phyloP scores from a whole-genome alignment of 2,797 vertebrate species.

The Bradypodion pumilum region DNA sequence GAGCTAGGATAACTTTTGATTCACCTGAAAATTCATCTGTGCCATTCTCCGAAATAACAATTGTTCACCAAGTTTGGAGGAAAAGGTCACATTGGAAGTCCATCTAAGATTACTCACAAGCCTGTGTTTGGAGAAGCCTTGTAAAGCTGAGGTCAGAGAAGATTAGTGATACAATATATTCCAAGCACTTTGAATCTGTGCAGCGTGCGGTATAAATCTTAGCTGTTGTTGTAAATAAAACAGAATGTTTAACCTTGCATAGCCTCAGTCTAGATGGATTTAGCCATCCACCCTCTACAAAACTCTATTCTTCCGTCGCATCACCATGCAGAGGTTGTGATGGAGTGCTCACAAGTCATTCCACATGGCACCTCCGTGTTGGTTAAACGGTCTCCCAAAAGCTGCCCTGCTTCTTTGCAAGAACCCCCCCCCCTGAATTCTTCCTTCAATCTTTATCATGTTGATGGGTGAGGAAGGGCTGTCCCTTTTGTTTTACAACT shows the following conservation, averaged over 20 bases:
- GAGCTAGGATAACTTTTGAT: neutral
- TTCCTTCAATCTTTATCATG: no score
- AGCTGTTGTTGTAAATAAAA: constrained; percentile 3
- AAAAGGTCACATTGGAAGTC: neutral
- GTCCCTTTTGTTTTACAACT: no score
- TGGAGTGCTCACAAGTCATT: no score
- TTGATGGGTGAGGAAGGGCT: no score
- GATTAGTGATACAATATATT: neutral
- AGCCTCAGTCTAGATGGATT: neutral
- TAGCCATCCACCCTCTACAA: no score
- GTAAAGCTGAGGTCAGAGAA: neutral
- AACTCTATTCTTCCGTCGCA: no score
- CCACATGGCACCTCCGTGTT: no score
- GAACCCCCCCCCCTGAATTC: no score
- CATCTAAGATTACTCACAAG: neutral
- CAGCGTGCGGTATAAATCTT: neutral
- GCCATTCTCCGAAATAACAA: neutral
- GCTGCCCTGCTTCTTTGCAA: no score
- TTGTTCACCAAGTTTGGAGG: neutral
- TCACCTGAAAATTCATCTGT: neutral
- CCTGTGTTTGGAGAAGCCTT: neutral
- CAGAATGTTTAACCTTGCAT: neutral
- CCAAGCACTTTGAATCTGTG: neutral
- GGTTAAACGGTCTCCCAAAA: no score
- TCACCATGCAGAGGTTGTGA: no score